A percentile compares a stretch with the other conserved stretches of the same genome.
Conservation (phyloP, 2,113 vertebrate genomes). For the Semnopithecus entellus region DNA sequence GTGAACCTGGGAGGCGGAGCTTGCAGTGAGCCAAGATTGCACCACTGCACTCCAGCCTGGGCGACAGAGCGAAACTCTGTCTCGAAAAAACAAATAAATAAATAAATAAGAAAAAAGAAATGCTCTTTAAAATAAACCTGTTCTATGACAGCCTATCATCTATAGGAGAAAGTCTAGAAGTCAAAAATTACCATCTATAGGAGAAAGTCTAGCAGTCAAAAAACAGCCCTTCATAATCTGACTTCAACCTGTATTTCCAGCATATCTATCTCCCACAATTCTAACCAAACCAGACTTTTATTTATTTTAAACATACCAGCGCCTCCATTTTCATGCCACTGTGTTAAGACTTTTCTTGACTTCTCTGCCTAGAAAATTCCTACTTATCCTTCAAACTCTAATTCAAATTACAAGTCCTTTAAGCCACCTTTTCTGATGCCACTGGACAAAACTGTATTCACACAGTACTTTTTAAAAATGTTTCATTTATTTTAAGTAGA, state of each 20-base stretch:
- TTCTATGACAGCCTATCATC: neutral
- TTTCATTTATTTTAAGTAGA: neutral
- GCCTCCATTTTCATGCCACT: neutral
- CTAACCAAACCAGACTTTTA: conserved; percentile 7
- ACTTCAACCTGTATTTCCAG: neutral
- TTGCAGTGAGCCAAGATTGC: neutral
- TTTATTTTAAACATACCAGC: neutral
- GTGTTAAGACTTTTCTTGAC: neutral
- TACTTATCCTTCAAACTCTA: conserved; percentile 1
- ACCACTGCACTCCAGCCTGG: neutral
- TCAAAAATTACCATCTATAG: neutral
- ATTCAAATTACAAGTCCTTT: neutral
- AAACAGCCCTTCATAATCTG: neutral
- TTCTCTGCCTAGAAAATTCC: conserved; percentile 36
- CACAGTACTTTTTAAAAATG: neutral
- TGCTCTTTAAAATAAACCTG: neutral
- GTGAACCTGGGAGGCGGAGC: neutral
- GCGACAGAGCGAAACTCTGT: neutral
- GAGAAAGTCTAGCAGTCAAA: conserved; percentile 14
- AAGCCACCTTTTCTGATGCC: neutral
- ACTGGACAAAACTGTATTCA: neutral
- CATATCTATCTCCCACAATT: neutral
- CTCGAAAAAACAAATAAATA: neutral
- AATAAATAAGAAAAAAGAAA: neutral
- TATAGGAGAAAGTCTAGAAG: neutral